Base-by-base conservation (phyloP, 92 coral and sea anemone genomes). In the Porites divaricata region DNA sequence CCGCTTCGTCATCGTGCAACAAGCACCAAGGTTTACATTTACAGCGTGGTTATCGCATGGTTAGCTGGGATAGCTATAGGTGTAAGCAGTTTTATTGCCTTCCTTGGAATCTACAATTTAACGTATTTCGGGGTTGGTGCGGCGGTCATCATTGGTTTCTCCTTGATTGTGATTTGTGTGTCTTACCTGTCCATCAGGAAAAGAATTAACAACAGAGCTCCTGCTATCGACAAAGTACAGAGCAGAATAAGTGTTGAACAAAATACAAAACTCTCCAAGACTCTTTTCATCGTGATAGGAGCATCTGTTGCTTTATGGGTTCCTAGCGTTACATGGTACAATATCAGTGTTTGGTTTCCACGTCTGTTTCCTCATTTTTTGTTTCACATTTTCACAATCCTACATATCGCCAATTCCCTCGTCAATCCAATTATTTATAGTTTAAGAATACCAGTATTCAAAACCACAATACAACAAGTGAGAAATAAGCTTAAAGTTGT, bases 361-460 rank as follows among this genome's bases (percentile, higher is more conserved):
- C 3, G 16, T 8, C 16, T 54, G 12, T 54, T 54, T 15, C 59
- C 14, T 2, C 10, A 11, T 11, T 8, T 54, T 54, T 15, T 54
- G 59, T 9, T 2, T 6, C 10, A 23, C 41, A 28, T 61, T 4
- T 61, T 41, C 23, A 15, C 16, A 17, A 61, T 61, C 8, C 14
- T 63, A 26, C 52, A 19, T 19, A 2, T 41, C 5, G 19, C 57
- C 9, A 61, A 77, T 77, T 63, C 70, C 14, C 25, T 77, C 1
- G 56, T 63, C 19, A 77, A 77, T 16, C 70, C 66, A 8, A 62
- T 77, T 61, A 77, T 63, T 35, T 77, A 77, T 14, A 62, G 71
- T 35, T 61, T 77, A 16, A 63, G n/a, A 62, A 35, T 35, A 35
- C 45, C 45, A 35, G 45, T 35, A 35, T 35, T 35, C 45, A 35